These are phyloP conservation scores for Clarias magur DNA, from an alignment of 2,113 vertebrate genomes.

Conservation along the genomic window DNA sequence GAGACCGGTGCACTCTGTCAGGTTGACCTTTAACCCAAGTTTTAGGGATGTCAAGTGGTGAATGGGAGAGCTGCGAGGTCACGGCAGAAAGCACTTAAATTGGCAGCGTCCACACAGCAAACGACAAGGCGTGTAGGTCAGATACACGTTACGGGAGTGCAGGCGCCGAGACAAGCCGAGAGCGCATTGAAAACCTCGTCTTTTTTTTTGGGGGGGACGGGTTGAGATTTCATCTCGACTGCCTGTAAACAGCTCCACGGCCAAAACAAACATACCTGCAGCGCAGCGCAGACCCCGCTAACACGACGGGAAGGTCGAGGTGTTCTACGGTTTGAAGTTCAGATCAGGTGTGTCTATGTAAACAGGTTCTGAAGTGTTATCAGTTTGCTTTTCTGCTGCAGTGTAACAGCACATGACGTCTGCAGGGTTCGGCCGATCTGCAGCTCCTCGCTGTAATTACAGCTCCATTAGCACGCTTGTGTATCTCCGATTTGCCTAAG, in stretches of 20 bases:
- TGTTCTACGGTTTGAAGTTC: neutral
- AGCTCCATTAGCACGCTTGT: constrained; percentile 73
- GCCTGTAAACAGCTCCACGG: constrained; percentile 35
- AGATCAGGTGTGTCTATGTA: neutral
- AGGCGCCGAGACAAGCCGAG: neutral
- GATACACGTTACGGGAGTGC: constrained; percentile 17
- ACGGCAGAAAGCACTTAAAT: constrained; percentile 78
- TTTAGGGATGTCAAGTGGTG: constrained; percentile 67
- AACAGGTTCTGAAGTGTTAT: neutral
- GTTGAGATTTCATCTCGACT: constrained; percentile 31
- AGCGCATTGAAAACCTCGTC: constrained; percentile 26
- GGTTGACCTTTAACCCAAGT: constrained; percentile 78
- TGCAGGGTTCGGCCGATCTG: constrained; percentile 50
- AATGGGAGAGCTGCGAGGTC: constrained; percentile 72
- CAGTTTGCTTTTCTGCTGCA: neutral
- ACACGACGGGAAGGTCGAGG: neutral
- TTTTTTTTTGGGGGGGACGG: neutral
- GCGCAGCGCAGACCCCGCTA: constrained; percentile 17
- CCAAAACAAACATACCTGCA: constrained; percentile 48
- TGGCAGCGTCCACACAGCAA: constrained; percentile 67
- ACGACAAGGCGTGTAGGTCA: constrained; percentile 65
- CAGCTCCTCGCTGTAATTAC: constrained; percentile 72
- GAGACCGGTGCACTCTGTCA: constrained; percentile 74
- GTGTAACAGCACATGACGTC: neutral
- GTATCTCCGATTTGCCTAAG: constrained; percentile 70